Conservation (phyloP, 2,888 invertebrate genomes). For the Listrodromus nycthemerus region DNA sequence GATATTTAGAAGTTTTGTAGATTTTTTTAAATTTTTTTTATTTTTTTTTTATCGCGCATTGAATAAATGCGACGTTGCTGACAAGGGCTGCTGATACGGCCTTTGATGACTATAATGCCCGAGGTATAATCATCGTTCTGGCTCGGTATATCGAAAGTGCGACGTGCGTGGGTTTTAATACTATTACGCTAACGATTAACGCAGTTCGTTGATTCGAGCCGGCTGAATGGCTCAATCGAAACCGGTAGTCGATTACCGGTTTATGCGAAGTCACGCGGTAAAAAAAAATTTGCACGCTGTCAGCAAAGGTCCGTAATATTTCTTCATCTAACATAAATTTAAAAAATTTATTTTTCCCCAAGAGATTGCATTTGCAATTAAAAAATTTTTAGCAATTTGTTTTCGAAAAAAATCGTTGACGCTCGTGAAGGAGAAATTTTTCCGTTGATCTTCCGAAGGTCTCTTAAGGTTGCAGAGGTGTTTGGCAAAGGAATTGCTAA, state of each 20-base stretch:
- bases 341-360: background rate
- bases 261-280: background rate
- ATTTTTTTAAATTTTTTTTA: background rate
- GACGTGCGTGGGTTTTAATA: background rate
- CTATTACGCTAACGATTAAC: background rate
- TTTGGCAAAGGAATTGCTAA: too few species aligned
- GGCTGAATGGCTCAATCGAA: background rate
- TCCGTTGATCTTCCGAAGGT: too few species aligned
- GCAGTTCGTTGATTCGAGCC: background rate
- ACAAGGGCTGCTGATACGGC: background rate
- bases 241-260: background rate
- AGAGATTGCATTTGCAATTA: too few species aligned
- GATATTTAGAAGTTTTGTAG: background rate
- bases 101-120: background rate
- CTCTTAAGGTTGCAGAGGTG: too few species aligned
- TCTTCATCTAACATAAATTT: background rate
- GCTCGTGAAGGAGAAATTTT: too few species aligned
- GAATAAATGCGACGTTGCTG: background rate
- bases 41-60: background rate
- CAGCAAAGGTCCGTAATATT: background rate
- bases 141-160: background rate
- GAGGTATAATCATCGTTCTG: background rate
- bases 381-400: too few species aligned
- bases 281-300: background rate
- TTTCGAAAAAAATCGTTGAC: too few species aligned